Evolutionary conservation across 2,888 invertebrate species (phyloP), one percentile per base, ranked within the genome.

Genomic region (Drosophila macrospina): DNA sequence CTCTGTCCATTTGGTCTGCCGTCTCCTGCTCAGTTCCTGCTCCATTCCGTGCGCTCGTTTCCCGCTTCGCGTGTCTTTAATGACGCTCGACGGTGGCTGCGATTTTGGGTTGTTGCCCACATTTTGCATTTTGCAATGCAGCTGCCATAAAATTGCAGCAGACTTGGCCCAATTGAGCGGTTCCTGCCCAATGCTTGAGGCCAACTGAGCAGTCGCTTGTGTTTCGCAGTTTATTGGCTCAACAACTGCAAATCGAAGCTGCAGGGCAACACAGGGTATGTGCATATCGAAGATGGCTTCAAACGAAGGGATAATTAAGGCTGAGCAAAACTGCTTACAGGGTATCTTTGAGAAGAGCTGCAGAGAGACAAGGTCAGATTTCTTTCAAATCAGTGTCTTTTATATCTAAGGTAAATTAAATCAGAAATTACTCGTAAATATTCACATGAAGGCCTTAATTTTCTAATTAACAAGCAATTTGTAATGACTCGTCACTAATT

Each of bases 121-220:
- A 65, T 75, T 69, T 13, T 32, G 37, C 26, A 51, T 26, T 51
- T 34, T 7, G 48, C 34, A 70, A 61, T 79, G 78, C 79, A 79
- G 78, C 78, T 78, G 73, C 81, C 78, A 75, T 81, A 81, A 80
- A 81, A 78, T 75, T 75, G 64, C 76, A 52, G 68, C 56, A 16
- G 55, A 36, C 56, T 62, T 56, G 65, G 41, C 48, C 52, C 50
- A 56, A 51, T 57, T 52, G 57, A 26, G 45, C 34, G 37, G 42
- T 50, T 13, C 55, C 24, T 28, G 41, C 13, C 32, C 20, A 57
- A n/a, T 30, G 13, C 13, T 8, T 24, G 16, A n/a, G 45, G 36
- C 1, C 39, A 34, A 52, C 24, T 16, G 28, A 52, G 56, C 45
- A 52, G 39, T 41, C 41, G 28, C 28, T 15, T 28, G 16, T 47